phyloP scores from a whole-genome alignment of 2,797 vertebrate species.

The Tadarida brasiliensis region DNA sequence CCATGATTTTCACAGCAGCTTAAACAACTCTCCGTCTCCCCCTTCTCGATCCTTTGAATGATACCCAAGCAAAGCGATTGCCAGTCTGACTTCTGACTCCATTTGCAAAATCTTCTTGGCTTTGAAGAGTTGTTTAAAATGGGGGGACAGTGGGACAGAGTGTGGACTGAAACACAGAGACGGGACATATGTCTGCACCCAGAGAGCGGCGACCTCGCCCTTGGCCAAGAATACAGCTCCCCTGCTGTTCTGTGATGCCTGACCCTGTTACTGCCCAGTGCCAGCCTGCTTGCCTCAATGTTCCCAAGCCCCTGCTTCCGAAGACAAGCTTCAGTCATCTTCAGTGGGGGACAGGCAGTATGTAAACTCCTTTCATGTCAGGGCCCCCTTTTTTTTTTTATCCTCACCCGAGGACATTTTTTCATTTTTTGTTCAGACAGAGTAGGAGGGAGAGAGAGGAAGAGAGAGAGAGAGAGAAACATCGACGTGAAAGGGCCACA shows the following conservation, averaged over 20 bases:
- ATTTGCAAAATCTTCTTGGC: background rate
- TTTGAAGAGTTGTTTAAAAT: background rate
- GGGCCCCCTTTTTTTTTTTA: too few species aligned
- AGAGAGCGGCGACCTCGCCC: background rate
- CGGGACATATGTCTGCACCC: background rate
- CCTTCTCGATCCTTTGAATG: background rate
- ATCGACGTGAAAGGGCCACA: too few species aligned
- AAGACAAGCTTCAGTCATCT: constrained; percentile 29
- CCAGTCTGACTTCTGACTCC: background rate
- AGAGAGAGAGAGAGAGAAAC: too few species aligned
- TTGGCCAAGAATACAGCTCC: background rate
- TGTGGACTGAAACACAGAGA: background rate
- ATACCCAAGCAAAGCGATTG: background rate
- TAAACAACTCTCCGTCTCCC: background rate
- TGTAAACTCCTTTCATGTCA: background rate
- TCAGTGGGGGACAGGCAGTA: background rate
- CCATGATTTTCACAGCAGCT: constrained; percentile 58
- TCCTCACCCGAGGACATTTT: too few species aligned
- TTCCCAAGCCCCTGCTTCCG: background rate
- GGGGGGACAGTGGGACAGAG: background rate
- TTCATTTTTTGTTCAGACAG: too few species aligned
- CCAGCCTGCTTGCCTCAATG: background rate
- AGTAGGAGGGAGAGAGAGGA: too few species aligned
- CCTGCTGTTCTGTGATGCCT: background rate
- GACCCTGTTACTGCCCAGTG: background rate